Base-by-base conservation (phyloP, 2,797 vertebrate species). In the Novumbra hubbsi region DNA sequence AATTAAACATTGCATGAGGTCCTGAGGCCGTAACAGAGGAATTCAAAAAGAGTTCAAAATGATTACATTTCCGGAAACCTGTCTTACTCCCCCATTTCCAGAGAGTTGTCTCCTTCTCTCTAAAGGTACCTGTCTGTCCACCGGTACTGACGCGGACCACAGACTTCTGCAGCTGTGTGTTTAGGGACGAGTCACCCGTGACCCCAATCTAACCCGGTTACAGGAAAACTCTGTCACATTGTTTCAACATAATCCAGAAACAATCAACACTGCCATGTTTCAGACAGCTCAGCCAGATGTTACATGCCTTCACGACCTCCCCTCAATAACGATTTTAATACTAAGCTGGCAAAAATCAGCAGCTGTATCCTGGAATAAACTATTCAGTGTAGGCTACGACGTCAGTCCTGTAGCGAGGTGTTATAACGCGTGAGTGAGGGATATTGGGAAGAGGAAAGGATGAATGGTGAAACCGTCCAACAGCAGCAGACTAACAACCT, bases 401-500 rank as follows among this genome's bases (percentile, higher is more conserved):
- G 9, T 5, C 27, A 57, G 27, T 28, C 57, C 9, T 28, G 27
- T 1, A 14, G 27, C 5, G 14, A 30, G 15, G 14, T 14, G 27
- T 1, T 4, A 63, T 16, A 63, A 14, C 60, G 5, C 7, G 0
- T 2, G n/a, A 27, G n/a, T 48, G 21, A 28, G 41, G 5, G 41
- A 17, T 24, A n/a, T 48, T 24, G 14, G 67, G 27, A 41, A 68
- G 34, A 55, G 28, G 21, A 34, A 24, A 8, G 30, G 50, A 57
- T 70, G 24, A 28, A 66, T 19, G 15, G 32, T 49, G 52, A 21
- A 78, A 5, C 41, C 41, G 9, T 55, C 32, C 71, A 34, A 12
- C 34, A 50, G 49, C 19, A 68, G 17, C 38, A 60, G 34, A 8
- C 74, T 41, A 19, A 67, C 60, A n/a, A 70, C 52, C 72, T 64